Evolutionary conservation across 2,113 vertebrate species (phyloP), one percentile per base, ranked within the genome.

Genomic region (Poecile atricapillus): DNA sequence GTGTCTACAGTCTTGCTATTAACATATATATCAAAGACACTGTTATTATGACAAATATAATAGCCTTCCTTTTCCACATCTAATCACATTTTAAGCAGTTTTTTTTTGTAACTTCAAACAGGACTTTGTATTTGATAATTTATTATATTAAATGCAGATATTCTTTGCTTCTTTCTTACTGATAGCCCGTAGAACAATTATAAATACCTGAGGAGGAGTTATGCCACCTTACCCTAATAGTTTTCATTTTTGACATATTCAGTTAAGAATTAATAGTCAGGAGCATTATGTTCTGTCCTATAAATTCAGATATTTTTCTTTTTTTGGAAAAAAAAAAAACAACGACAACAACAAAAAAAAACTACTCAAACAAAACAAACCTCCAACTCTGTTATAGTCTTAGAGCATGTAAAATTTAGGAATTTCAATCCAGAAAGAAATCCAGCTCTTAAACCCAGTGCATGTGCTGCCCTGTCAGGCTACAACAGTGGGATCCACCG

Each of bases 1-100:
- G 52, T 87, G 94, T 96, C 89, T 95, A 97, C 92, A 97, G 82
- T 77, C 94, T 88, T 92, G 67, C 76, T 79, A 97, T 95, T 95
- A 97, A 90, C 75, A 96, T 96, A 93, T 84, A 62, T 88, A 96
- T 92, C 90, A 94, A 93, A 95, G 83, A 60, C 65, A 83, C 55
- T 53, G 64, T 75, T 93, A 56, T 88, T 96, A 90, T 43, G 77
- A 89, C 83, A 85, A 95, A 95, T 21, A 16, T 71, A 86, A 92
- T 64, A 78, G 73, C 22, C 28, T 64, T 70, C 44, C 65, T 90
- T 85, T 70, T 56, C 41, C 49, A 84, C 25, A 68, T 41, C 41
- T 75, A 86, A 90, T 43, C 69, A 89, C 25, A 75, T 81, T 86
- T 92, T 70, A 68, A 78, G 44, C 31, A 44, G n/a, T 13, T 55